Evolutionary conservation across 2,888 invertebrate genomes (phyloP), one percentile per base, ranked within the genome.

Genomic region (Pycnomerus fuliginosus): DNA sequence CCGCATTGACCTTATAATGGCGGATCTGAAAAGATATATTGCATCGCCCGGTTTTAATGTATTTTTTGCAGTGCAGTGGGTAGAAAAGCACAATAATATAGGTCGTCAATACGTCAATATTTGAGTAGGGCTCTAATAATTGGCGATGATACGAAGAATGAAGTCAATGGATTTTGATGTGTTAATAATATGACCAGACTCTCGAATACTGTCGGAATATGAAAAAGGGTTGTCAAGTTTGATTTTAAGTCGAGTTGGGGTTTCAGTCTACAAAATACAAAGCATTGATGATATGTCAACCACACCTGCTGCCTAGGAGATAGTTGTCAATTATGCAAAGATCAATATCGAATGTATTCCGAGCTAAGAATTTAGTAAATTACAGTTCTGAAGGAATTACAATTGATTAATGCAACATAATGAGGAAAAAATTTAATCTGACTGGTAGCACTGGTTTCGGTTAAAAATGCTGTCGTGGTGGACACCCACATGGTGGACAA

Each of bases 261-360:
- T 50, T 49, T 46, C 45, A 50, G 46, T 47, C 51, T 54, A 56
- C 53, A 57, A 53, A 56, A 53, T 56, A 55, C 57, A 50, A 57
- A 52, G 56, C 53, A 50, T 55, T 52, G 46, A 55, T n/a, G n/a
- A n/a, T n/a, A n/a, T 58, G 57, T 56, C 59, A 60, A 55, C 47
- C 48, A 50, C 59, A 60, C 56, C 59, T 56, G 59, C 53, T 58
- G 51, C 36, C 48, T 43, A 53, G 52, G 45, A 55, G 53, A 57
- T 52, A 44, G 52, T 52, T 54, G 54, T 56, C 51, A 56, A 55
- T 55, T 56, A 53, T 51, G 52, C 52, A 51, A 52, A 53, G 55
- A 57, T 55, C 55, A 55, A 57, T 57, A 55, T 45, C 39, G 27
- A 11, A 25, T 40, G 39, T 40, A 45, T 39, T 35, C 40, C 40